These are phyloP conservation scores for Trichogramma dendrolimi DNA, from an alignment of 2,888 invertebrate genomes.

Conservation along the genomic window DNA sequence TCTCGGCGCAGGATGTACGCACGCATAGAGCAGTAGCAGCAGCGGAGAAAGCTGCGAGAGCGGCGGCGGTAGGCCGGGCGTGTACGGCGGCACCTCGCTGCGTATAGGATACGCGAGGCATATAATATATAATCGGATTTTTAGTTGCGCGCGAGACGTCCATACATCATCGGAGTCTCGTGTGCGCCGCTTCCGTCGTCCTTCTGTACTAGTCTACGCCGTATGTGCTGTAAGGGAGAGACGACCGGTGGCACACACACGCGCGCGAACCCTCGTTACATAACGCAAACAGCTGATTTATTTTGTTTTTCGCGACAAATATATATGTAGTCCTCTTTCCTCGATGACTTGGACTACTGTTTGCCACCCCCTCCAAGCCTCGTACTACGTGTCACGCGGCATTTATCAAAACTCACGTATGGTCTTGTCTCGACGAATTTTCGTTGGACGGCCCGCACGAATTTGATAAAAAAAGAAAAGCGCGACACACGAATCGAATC, in stretches of 20 bases:
- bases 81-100: conserved; percentile 28
- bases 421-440: no score
- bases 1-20: conserved; percentile 13
- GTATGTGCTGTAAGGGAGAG: no score
- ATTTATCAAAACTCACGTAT: no score
- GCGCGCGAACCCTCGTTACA: not conserved
- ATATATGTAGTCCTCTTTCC: no score
- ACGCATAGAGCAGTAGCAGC: conserved; percentile 12
- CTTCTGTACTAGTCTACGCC: conserved; percentile 36
- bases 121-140: conserved; percentile 49
- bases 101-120: conserved; percentile 19
- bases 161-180: conserved; percentile 46
- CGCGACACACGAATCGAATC: no score
- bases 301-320: not conserved
- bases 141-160: conserved; percentile 45
- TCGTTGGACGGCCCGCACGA: no score
- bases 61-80: conserved; percentile 17
- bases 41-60: not conserved
- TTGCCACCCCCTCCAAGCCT: no score
- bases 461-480: no score
- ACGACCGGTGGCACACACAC: no score
- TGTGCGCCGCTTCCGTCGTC: conserved; percentile 41
- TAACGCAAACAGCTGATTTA: conserved; percentile 19
- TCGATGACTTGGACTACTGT: no score
- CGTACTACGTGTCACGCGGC: no score